Conservation (phyloP, 2,888 invertebrate species). For the Siphonodentalium dalli region DNA sequence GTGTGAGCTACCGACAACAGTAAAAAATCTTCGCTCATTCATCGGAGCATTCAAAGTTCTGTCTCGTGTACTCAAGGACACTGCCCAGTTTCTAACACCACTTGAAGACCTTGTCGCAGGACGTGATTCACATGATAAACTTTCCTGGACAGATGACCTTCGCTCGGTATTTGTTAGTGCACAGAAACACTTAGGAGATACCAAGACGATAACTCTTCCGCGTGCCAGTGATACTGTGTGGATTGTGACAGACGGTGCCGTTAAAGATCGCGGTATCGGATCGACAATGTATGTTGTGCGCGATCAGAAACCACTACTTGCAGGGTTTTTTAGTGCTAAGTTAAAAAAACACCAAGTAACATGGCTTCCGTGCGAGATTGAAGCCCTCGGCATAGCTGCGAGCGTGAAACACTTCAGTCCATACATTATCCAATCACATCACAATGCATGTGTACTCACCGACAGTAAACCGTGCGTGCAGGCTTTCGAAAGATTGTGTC, state of each 20-base stretch:
- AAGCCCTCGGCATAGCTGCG: constrained; percentile 15
- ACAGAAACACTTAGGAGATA: not conserved
- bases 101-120: constrained; percentile 9
- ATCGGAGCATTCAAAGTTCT: constrained; percentile 8
- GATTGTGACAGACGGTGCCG: constrained; percentile 9
- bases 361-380: constrained; percentile 25
- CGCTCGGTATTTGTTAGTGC: not conserved
- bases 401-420: constrained; percentile 22
- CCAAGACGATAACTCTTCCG: not conserved
- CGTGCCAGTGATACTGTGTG: constrained; percentile 1
- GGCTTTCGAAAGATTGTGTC: constrained; percentile 5
- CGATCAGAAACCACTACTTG: constrained; percentile 3
- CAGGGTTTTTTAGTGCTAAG: constrained; percentile 16
- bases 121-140: not conserved
- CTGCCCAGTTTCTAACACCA: not conserved
- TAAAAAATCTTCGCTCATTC: not conserved
- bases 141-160: constrained; percentile 5
- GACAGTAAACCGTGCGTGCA: constrained; percentile 14
- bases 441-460: constrained; percentile 11
- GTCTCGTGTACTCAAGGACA: not conserved
- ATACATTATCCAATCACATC: constrained; percentile 13
- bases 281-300: constrained; percentile 13
- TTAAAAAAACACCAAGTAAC: constrained; percentile 9
- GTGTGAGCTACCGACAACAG: not conserved
- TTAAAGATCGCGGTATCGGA: constrained; percentile 9